Conservation (phyloP, 1,140 invertebrate species). For the Galendromus occidentalis region DNA sequence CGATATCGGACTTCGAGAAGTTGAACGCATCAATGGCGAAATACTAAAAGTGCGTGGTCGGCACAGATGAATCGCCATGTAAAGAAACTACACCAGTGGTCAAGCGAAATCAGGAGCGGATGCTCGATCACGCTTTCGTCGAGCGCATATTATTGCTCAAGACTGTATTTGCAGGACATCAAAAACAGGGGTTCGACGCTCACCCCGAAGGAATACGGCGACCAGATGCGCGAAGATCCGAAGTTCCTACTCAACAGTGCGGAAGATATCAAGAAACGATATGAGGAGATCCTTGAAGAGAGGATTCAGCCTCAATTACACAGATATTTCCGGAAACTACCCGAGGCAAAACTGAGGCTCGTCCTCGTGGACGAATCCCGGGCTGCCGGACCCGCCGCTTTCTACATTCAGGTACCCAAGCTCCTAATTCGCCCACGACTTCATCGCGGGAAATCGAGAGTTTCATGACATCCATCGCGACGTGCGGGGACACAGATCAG, state of each 20-base stretch:
- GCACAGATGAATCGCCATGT: neutral
- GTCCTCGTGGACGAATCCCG: neutral
- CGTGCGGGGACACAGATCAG: too few relatives aligned
- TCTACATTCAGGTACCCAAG: conserved; percentile 7
- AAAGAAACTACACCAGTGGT: neutral
- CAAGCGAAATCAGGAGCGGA: neutral
- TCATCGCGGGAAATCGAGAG: too few relatives aligned
- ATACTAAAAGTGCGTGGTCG: conserved; percentile 24
- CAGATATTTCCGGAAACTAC: conserved; percentile 15
- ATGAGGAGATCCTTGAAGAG: neutral
- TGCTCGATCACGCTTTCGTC: too few relatives aligned
- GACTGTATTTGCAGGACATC: neutral
- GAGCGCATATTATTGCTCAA: too few relatives aligned
- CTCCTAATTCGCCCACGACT: too few relatives aligned
- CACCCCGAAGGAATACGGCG: neutral
- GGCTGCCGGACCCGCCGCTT: neutral
- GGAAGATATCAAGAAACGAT: neutral
- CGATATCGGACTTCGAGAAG: conserved; percentile 27
- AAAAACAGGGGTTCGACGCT: neutral
- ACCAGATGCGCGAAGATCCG: neutral
- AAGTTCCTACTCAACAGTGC: neutral
- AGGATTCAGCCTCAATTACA: conserved; percentile 9
- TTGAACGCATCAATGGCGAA: conserved; percentile 26
- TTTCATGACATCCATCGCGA: too few relatives aligned
- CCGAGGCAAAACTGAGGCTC: conserved; percentile 13